Conservation (phyloP, 2,888 invertebrate species). For the Vanessa cardui region DNA sequence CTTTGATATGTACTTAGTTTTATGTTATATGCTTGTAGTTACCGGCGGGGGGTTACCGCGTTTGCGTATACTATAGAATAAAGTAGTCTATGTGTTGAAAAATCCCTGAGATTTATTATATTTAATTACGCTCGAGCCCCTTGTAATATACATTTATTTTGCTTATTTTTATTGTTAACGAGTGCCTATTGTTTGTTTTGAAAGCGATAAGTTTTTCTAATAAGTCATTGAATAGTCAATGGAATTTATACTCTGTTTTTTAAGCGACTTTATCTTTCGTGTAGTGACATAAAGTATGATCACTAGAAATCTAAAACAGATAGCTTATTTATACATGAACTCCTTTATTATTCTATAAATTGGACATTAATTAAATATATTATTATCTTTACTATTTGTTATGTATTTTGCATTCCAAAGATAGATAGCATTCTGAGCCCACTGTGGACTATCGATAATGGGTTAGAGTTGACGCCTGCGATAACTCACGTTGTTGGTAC, state of each 20-base stretch:
- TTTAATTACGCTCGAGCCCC: background rate
- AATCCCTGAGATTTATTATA: background rate
- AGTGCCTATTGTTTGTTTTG: slow-evolving; percentile 57
- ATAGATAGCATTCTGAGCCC: too few relatives aligned
- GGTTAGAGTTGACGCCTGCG: too few relatives aligned
- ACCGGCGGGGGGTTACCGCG: background rate
- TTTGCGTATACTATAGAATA: background rate
- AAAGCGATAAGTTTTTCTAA: slow-evolving; percentile 55
- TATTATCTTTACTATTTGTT: too few relatives aligned
- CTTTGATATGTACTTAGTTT: slow-evolving; percentile 2
- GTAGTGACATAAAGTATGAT: too few relatives aligned
- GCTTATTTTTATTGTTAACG: slow-evolving; percentile 6
- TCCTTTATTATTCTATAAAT: too few relatives aligned
- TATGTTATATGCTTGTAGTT: slow-evolving; percentile 16
- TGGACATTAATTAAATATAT: too few relatives aligned
- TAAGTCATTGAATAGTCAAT: slow-evolving; percentile 52
- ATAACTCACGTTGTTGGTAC: too few relatives aligned
- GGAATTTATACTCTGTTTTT: background rate
- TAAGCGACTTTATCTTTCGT: background rate
- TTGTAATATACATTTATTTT: background rate
- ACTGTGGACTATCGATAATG: too few relatives aligned
- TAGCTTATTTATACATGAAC: too few relatives aligned
- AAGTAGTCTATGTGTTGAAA: background rate
- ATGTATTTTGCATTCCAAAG: too few relatives aligned
- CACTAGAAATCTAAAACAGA: too few relatives aligned